These are phyloP conservation scores for Brachionus calyciflorus DNA, from an alignment of 1,140 invertebrate genomes.

Conservation along the genomic window DNA sequence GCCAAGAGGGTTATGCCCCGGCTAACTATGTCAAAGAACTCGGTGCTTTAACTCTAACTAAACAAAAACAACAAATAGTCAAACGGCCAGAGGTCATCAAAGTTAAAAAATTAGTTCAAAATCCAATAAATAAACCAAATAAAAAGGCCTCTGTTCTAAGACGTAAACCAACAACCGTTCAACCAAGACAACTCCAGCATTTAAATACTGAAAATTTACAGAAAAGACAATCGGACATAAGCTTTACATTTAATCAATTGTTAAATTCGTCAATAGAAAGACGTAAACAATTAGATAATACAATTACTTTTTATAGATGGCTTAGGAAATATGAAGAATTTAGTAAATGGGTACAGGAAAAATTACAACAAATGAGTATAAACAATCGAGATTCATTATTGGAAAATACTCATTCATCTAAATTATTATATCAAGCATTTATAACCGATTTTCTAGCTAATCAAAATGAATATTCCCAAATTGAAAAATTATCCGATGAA, in stretches of 20 bases:
- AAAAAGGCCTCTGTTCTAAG: neutral
- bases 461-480: constrained; percentile 79
- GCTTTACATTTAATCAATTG: constrained; percentile 75
- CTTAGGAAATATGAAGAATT: constrained; percentile 97
- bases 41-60: constrained; percentile 66
- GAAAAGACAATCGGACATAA: constrained; percentile 75
- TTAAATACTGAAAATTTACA: constrained; percentile 75
- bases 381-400: constrained; percentile 73
- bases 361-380: constrained; percentile 75
- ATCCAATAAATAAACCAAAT: neutral
- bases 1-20: constrained; percentile 90
- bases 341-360: constrained; percentile 93
- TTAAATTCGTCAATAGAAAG: constrained; percentile 71
- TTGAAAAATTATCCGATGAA: constrained; percentile 81
- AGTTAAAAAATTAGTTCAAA: neutral
- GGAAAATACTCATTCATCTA: constrained; percentile 87
- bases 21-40: constrained; percentile 93
- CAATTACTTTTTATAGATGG: constrained; percentile 86
- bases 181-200: constrained; percentile 53
- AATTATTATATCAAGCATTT: constrained; percentile 76
- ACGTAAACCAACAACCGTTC: constrained; percentile 43
- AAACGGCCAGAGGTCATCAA: constrained; percentile 48
- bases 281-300: constrained; percentile 66
- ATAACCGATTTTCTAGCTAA: constrained; percentile 89
- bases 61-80: constrained; percentile 48